phyloP scores from a whole-genome alignment of 2,797 vertebrate genomes.

The Molossus alvarezi region DNA sequence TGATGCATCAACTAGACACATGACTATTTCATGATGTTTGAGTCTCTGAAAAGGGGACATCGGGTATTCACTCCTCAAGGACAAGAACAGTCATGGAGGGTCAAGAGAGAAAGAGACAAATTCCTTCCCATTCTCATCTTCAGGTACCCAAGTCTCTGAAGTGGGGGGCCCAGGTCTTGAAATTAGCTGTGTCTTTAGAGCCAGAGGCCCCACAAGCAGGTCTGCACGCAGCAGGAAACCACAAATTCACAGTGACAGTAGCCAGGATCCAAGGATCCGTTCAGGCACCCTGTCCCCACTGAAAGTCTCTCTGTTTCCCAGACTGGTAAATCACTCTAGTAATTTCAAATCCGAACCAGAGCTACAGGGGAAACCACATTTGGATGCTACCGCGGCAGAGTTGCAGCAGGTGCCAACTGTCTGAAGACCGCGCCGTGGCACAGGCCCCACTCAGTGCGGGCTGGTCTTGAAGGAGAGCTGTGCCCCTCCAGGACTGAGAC shows the following conservation, averaged over 20 bases:
- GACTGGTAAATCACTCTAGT: not conserved
- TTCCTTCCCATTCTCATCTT: not conserved
- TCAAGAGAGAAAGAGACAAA: not conserved
- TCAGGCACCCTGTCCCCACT: not conserved
- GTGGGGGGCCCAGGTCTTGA: not conserved
- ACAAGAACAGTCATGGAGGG: not conserved
- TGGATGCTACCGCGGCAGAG: rapidly evolving
- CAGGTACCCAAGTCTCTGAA: rapidly evolving
- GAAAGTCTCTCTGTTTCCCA: not conserved
- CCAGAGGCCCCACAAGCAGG: not conserved
- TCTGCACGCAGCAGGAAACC: not conserved
- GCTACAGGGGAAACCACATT: not conserved
- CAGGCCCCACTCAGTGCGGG: not conserved
- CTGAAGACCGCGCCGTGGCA: not conserved
- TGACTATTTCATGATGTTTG: rapidly evolving
- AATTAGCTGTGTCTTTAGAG: not conserved
- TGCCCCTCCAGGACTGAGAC: not conserved
- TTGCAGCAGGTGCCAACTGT: no score
- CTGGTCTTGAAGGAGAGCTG: not conserved
- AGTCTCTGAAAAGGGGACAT: not conserved
- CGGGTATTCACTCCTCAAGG: no score
- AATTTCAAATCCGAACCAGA: not conserved
- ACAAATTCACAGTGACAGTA: not conserved
- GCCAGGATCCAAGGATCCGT: not conserved
- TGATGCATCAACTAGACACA: not conserved